Percentiles rank a stretch among this genome's conserved stretches.
Conservation (phyloP, 2,797 vertebrate genomes). For the Schizopygopsis malacanthus region DNA sequence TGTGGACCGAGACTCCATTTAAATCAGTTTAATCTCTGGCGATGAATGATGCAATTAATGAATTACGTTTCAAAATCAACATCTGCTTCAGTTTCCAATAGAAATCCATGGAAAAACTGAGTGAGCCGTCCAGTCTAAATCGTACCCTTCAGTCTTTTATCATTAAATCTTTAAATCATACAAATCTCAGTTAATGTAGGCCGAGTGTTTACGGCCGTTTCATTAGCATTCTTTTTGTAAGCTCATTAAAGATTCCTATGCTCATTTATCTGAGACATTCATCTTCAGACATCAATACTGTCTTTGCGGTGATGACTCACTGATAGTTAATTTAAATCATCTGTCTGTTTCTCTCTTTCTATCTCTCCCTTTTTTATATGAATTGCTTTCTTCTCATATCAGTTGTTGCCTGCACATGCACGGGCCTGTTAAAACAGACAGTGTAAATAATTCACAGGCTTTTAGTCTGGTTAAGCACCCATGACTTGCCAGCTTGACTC, state of each 20-base stretch:
- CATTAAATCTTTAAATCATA: constrained; percentile 8
- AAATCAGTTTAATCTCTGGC: constrained; percentile 8
- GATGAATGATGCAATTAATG: constrained; percentile 21
- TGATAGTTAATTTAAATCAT: constrained; percentile 4
- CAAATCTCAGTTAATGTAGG: constrained; percentile 6
- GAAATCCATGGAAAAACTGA: constrained; percentile 18
- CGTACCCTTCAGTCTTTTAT: not conserved
- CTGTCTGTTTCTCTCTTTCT: not conserved
- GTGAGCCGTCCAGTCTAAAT: not conserved
- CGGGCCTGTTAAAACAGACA: constrained; percentile 59
- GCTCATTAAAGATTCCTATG: constrained; percentile 5
- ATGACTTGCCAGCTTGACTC: constrained; percentile 49
- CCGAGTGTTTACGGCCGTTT: not conserved
- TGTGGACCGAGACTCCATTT: constrained; percentile 21
- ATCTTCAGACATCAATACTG: constrained; percentile 23
- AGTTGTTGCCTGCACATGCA: constrained; percentile 46
- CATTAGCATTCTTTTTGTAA: not conserved
- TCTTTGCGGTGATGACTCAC: constrained; percentile 26
- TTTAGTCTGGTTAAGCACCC: constrained; percentile 66
- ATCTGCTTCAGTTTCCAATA: not conserved
- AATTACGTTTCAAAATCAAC: constrained; percentile 14
- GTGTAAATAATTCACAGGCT: constrained; percentile 57
- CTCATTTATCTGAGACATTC: constrained; percentile 23
- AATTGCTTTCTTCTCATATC: constrained; percentile 58
- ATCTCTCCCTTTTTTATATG: constrained; percentile 61